A percentile compares a stretch with the other conserved stretches of the same genome.
Evolutionary conservation across 2,888 invertebrate species (phyloP).

Genomic region (Melieria crassipennis): DNA sequence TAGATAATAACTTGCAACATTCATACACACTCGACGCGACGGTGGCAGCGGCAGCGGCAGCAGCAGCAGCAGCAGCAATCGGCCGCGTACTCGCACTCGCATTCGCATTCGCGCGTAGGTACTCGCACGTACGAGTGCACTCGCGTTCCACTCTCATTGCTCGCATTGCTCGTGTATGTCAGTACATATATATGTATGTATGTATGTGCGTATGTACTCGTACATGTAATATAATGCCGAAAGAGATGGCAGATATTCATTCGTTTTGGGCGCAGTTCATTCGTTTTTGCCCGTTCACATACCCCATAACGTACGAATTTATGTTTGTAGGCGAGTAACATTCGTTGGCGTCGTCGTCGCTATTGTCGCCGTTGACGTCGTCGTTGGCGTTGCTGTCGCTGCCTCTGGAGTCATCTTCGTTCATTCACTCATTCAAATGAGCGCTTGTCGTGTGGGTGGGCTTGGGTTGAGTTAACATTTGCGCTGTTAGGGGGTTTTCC

Average conservation of each 20-base stretch:
- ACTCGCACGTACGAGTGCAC: conserved; percentile 1
- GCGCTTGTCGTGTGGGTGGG: conserved; percentile 12
- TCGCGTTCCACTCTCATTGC: neutral
- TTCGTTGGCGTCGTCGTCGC: conserved; percentile 7
- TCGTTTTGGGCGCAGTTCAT: neutral
- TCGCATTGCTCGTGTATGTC: neutral
- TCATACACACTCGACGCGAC: conserved; percentile 13
- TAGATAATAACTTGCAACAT: conserved; percentile 54
- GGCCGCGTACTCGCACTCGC: neutral
- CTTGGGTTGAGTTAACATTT: neutral
- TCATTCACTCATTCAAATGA: conserved; percentile 30
- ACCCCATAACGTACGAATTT: neutral
- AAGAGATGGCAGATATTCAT: neutral
- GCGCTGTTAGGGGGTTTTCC: no score
- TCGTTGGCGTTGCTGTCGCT: conserved; percentile 14
- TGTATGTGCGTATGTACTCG: neutral
- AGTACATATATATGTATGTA: neutral
- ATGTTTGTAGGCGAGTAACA: no score
- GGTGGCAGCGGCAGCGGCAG: conserved; percentile 10
- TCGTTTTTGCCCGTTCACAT: conserved; percentile 8
- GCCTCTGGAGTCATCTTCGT: conserved; percentile 12
- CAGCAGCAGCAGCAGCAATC: neutral
- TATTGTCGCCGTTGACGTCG: conserved; percentile 13
- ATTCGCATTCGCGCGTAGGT: neutral
- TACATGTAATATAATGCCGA: neutral